phyloP scores from a whole-genome alignment of 2,113 vertebrate species.

The Raphicerus campestris region DNA sequence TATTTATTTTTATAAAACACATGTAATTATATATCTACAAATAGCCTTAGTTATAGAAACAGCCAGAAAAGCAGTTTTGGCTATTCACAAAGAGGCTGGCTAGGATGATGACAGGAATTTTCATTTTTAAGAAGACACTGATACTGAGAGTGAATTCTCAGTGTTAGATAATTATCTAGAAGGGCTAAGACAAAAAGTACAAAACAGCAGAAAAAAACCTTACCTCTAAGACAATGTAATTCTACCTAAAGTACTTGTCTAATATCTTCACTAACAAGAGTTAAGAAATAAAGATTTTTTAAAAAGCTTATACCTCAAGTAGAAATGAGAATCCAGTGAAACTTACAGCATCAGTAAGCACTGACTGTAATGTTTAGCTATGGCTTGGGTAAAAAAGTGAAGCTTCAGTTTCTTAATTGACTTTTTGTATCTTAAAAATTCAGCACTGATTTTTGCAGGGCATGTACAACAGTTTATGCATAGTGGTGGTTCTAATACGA shows the following conservation, averaged over 20 bases:
- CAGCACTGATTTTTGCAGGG: neutral
- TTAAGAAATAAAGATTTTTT: neutral
- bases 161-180: neutral
- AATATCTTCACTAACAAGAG: neutral
- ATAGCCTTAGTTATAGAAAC: neutral
- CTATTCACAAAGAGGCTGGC: rapidly evolving
- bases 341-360: neutral
- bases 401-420: neutral
- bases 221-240: neutral
- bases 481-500: neutral
- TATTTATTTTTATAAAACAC: neutral
- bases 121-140: neutral
- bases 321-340: neutral
- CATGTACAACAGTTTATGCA: neutral
- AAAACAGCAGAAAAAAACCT: neutral
- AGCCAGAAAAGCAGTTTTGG: neutral
- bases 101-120: neutral
- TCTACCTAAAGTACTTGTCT: neutral
- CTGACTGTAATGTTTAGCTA: neutral
- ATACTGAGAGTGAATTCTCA: neutral
- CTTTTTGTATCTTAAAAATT: neutral
- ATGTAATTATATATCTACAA: neutral
- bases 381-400: neutral
- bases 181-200: neutral
- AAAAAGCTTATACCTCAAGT: neutral